A percentile compares a stretch with the other conserved stretches of the same genome.
phyloP scores from a whole-genome alignment of 2,113 vertebrate genomes.

The Grus americana region DNA sequence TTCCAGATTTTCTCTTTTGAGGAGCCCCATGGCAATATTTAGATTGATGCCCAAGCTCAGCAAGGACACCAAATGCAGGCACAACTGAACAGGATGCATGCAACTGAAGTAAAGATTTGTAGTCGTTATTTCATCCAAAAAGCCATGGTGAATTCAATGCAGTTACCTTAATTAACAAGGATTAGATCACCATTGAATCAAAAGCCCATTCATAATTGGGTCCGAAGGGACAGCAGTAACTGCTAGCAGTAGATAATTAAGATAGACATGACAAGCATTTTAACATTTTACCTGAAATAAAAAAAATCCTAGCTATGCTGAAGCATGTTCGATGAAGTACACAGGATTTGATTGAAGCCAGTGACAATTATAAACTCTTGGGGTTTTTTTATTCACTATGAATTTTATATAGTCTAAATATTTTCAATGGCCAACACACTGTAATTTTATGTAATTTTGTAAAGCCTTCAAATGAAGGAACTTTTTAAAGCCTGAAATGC shows the following conservation, averaged over 20 bases:
- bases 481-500: neutral
- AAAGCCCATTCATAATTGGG: conserved; percentile 70
- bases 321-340: neutral
- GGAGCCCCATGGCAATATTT: neutral
- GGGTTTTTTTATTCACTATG: neutral
- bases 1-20: conserved; percentile 32
- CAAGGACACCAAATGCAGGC: neutral
- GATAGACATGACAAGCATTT: conserved; percentile 59
- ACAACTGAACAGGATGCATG: conserved; percentile 12
- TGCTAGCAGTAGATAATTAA: conserved; percentile 63
- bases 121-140: conserved; percentile 63
- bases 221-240: conserved; percentile 49
- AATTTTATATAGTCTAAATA: neutral
- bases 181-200: conserved; percentile 64
- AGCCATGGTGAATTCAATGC: conserved; percentile 54
- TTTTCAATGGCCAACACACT: neutral
- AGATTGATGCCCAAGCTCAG: conserved; percentile 31
- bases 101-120: conserved; percentile 38
- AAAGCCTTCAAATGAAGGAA: neutral
- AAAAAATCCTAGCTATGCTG: neutral
- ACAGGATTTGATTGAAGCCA: neutral
- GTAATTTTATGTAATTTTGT: neutral
- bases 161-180: conserved; percentile 71
- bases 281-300: conserved; percentile 34
- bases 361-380: neutral